phyloP scores from a whole-genome alignment of 2,113 vertebrate genomes.

The Petromus typicus region DNA sequence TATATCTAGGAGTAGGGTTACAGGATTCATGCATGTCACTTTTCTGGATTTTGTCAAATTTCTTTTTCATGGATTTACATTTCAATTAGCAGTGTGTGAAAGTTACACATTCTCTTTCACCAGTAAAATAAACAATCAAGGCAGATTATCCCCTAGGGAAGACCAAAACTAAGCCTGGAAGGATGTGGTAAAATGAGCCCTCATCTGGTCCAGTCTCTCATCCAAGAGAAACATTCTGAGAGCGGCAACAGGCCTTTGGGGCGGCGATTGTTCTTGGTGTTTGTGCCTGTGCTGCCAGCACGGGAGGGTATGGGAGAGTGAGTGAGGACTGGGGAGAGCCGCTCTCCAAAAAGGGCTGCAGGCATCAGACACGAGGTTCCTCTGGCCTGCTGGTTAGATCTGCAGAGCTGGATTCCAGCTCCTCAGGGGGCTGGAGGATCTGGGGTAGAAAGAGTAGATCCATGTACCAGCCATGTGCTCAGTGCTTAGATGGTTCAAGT shows the following conservation, averaged over 20 bases:
- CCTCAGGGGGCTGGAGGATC: neutral
- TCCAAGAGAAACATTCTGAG: neutral
- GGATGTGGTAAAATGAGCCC: neutral
- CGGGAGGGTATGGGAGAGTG: neutral
- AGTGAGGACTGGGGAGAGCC: neutral
- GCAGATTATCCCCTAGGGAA: neutral
- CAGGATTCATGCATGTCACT: neutral
- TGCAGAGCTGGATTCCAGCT: neutral
- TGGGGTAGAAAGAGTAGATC: neutral
- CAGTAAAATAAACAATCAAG: constrained; percentile 20
- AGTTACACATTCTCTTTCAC: constrained; percentile 38
- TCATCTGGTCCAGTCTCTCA: neutral
- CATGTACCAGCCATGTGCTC: neutral
- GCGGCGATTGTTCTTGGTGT: neutral
- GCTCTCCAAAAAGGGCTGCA: neutral
- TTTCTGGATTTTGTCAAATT: constrained; percentile 50
- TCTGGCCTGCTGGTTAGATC: neutral
- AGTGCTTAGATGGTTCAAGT: neutral
- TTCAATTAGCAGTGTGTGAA: neutral
- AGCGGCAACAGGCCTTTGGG: neutral
- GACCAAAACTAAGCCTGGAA: neutral
- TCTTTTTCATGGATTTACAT: constrained; percentile 44
- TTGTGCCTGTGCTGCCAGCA: neutral
- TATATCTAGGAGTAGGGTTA: neutral
- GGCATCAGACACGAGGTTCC: neutral